These are phyloP conservation scores for Adela reaumurella DNA, from an alignment of 2,888 invertebrate genomes.

Conservation along the genomic window DNA sequence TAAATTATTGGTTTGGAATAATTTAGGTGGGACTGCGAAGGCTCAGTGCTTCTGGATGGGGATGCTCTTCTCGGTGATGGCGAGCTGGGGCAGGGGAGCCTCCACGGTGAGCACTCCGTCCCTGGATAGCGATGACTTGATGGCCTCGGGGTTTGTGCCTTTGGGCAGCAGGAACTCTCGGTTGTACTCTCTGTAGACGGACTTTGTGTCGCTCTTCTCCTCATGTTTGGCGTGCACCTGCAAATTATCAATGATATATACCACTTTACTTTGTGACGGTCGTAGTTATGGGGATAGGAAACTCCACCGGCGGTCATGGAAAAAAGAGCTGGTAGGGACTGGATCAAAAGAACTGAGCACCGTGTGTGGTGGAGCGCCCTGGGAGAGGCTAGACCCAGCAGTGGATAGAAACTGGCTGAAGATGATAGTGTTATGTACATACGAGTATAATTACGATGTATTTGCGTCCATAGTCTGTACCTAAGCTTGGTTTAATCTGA, in stretches of 20 bases:
- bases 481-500: too few relatives aligned
- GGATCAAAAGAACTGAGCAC: too few relatives aligned
- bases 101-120: slow-evolving; percentile 96
- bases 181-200: slow-evolving; percentile 97
- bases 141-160: slow-evolving; percentile 93
- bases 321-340: too few relatives aligned
- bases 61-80: slow-evolving; percentile 76
- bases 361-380: too few relatives aligned
- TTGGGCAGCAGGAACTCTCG: slow-evolving; percentile 95
- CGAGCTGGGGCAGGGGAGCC: slow-evolving; percentile 88
- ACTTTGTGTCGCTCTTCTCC: slow-evolving; percentile 94
- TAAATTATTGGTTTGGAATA: slow-evolving; percentile 55
- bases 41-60: slow-evolving; percentile 67
- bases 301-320: too few relatives aligned
- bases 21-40: slow-evolving; percentile 29
- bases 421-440: too few relatives aligned
- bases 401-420: too few relatives aligned
- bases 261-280: too few relatives aligned
- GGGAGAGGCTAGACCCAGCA: too few relatives aligned
- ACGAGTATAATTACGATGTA: too few relatives aligned
- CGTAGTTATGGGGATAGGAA: too few relatives aligned
- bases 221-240: slow-evolving; percentile 98
- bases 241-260: slow-evolving; percentile 18
- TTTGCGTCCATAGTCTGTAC: too few relatives aligned
- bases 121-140: slow-evolving; percentile 93